Conservation (phyloP, 1,140 invertebrate genomes). For the Lucilia sericata region DNA sequence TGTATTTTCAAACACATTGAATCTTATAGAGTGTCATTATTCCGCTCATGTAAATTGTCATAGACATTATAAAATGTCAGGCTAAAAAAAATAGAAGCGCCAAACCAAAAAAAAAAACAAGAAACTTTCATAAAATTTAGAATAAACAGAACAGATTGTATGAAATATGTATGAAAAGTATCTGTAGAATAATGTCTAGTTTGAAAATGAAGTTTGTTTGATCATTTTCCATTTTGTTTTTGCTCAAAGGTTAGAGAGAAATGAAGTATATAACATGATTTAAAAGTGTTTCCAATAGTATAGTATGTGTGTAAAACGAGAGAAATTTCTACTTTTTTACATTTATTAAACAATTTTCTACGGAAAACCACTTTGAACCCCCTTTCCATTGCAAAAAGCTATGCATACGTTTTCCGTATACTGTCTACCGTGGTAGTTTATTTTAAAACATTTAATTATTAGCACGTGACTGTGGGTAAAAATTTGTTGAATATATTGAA, state of each 20-base stretch:
- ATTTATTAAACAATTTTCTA: too few species aligned
- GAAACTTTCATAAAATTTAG: neutral
- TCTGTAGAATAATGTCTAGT: neutral
- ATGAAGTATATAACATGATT: neutral
- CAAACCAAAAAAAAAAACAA: neutral
- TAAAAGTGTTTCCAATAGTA: constrained; percentile 6
- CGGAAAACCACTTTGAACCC: too few species aligned
- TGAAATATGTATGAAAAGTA: too few species aligned
- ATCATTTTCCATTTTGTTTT: neutral
- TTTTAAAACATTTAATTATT: neutral
- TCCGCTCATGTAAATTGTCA: constrained; percentile 23
- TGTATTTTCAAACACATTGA: neutral
- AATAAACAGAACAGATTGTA: neutral
- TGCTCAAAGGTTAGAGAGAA: neutral
- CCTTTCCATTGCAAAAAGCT: too few species aligned
- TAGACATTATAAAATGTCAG: constrained; percentile 20
- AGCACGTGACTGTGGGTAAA: constrained; percentile 7
- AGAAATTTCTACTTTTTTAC: too few species aligned
- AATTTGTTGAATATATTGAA: neutral
- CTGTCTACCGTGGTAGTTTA: neutral
- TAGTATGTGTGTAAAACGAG: neutral
- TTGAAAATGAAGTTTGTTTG: neutral
- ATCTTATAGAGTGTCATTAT: neutral
- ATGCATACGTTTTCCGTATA: too few species aligned
- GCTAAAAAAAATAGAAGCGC: neutral